Base-by-base conservation (phyloP, 1,140 invertebrate genomes). In the Nymphalis io region DNA sequence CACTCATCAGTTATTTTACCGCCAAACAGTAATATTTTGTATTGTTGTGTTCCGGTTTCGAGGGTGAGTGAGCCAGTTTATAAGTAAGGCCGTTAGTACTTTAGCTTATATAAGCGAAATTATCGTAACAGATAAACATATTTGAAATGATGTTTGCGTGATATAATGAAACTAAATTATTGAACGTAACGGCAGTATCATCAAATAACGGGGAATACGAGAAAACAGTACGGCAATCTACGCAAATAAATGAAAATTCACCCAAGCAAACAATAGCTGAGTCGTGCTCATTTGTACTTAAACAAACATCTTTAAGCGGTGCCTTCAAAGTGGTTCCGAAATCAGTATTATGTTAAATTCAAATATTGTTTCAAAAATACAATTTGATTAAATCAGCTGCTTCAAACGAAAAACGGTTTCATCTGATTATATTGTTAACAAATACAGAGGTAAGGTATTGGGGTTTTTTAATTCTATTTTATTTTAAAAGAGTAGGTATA, bases 201-300 rank as follows among this genome's bases (percentile, higher is more conserved):
- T 79, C 67, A 79, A 81, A 82, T 72, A 80, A 79, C 67, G 71
- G 64, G 66, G 66, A 70, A 74, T 51, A 33, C 74, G 71, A 64
- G 77, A 72, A 74, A 68, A 73, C 71, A 55, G 62, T 65, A 73
- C 46, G 70, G 67, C 60, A 51, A 66, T 75, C 70, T 73, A 73
- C 66, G 74, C 78, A 80, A 79, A 83, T 79, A 79, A 79, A 81
- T 80, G 78, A 80, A 83, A 81, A 81, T 76, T 80, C 78, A 80
- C 72, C 62, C 72, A 65, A 73, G 73, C 76, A 76, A 78, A 83
- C 81, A 83, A 83, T 74, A 67, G 68, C 68, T 64, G 76, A 74
- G 67, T 78, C 75, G 70, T 67, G 74, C 74, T 77, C 72, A 67
- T 76, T 74, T 75, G 71, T 79, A 79, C 71, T 72, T 80, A 78